Evolutionary conservation across 2,888 invertebrate species (phyloP).

Genomic region (Drosophila crucigera): DNA sequence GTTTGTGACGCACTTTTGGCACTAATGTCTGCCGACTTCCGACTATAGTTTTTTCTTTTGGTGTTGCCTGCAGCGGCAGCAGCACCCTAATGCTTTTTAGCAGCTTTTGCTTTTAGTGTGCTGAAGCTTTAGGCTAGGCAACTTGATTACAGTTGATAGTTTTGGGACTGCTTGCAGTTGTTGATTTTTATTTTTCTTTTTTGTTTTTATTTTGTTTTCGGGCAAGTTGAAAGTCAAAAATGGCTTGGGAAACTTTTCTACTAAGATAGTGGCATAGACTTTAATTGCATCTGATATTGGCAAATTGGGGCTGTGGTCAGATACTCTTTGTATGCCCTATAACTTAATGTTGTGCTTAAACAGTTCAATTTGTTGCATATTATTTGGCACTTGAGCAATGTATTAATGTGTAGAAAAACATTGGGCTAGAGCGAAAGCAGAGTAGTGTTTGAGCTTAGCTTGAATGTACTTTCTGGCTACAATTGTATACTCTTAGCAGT

Average conservation of each 20-base stretch:
- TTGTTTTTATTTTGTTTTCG: conserved; percentile 10
- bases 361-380: conserved; percentile 1
- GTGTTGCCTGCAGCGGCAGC: conserved; percentile 22
- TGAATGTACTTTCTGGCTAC: not conserved
- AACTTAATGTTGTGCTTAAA: not conserved
- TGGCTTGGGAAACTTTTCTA: conserved; percentile 33
- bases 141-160: conserved; percentile 81
- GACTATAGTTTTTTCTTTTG: conserved; percentile 63
- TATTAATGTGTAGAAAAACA: not conserved
- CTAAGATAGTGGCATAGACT: conserved; percentile 51
- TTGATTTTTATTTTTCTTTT: conserved; percentile 20
- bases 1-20: conserved; percentile 82
- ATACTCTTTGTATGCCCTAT: not conserved
- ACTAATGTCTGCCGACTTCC: conserved; percentile 80
- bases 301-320: conserved; percentile 46
- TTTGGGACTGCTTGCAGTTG: conserved; percentile 51
- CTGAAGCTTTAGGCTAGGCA: conserved; percentile 67
- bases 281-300: conserved; percentile 57
- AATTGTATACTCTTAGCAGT: not conserved
- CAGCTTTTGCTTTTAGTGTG: conserved; percentile 72
- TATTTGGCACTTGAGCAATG: not conserved
- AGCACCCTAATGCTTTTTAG: conserved; percentile 74
- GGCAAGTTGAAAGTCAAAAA: conserved; percentile 64
- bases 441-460: not conserved
- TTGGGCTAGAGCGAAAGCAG: not conserved